Evolutionary conservation across 2,888 invertebrate species (phyloP), one percentile per base, ranked within the genome.

Genomic region (Eilema caniola): DNA sequence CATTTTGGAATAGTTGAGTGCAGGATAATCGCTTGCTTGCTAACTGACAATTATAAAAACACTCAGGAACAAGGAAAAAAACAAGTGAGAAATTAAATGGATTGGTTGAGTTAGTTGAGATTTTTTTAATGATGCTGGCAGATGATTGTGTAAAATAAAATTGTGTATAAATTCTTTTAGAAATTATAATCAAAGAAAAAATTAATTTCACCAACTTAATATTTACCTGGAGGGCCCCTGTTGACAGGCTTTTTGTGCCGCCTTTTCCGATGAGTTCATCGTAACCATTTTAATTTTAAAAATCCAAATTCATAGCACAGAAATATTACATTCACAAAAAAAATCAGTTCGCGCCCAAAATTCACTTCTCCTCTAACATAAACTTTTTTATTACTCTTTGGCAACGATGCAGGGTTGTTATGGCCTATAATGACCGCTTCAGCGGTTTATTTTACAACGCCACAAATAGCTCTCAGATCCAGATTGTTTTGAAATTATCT

Each of bases 231-330:
- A 95, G 69, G 95, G 95, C 80, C 93, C 96, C 86, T 96, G 93
- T 86, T 92, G 95, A 91, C 93, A 95, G 89, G 95, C 95, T 91
- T 95, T 95, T 88, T 95, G 93, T 87, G 95, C 93, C 86, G 93
- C 90, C 95, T 96, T 95, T 72, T 95, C 95, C 20, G 93, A 90
- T 75, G 95, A 94, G 77, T 95, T 95, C 95, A 95, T 95, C 84
- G 95, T 95, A 87, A 95, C 95, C 95, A 95, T 95, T 92, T 88
- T 95, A 90, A 86, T 83, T 80, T 77, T 69, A 76, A 81, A 81
- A 74, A 72, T 70, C 31, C 62, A 75, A 76, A 75, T 75, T 75
- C 79, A 81, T 78, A 64, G 67, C 79, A 77, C 76, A 70, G 72
- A 76, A 76, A 47, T 63, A 61, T 16, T 62, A 23, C 37, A 24